Base-by-base conservation (phyloP, 2,888 invertebrate species). In the Choristoneura rosaceana region DNA sequence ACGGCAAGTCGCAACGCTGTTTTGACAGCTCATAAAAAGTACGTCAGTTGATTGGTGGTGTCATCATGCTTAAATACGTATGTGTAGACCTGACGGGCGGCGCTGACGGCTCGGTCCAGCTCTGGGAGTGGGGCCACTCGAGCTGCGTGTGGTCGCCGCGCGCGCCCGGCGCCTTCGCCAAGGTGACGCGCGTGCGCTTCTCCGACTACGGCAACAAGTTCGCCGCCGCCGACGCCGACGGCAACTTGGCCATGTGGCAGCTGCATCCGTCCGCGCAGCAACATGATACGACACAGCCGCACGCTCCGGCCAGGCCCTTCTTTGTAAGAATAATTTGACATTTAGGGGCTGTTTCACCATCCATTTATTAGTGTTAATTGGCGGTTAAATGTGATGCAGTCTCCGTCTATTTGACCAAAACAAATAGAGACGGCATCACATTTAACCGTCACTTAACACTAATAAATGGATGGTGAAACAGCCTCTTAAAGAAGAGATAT, bases 91-190 rank as follows among this genome's bases (percentile, higher is more conserved):
- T 99, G 80, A 98, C 98, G 59, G 99, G 99, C 70, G 97, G 98
- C 12, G 98, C 98, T 86, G 99, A 99, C 93, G 99, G 99, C 9
- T 98, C 99, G 0, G 99, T 99, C 0, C 97, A 98, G 79, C 95
- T 99, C 76, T 99, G 99, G 99, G 99, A 99, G 93, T 99, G 99
- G 99, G 98, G 98, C 8, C 99, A 99, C 90, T 96, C 96, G 65
- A 97, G 97, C 75, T 97, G 98, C 55, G 97, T 99, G 14, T 97
- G 98, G 83, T 96, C 97, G 33, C 98, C 99, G 0, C 95, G 99
- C 52, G 97, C 98, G n/a, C 96, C 98, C 0, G 99, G 99, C 45
- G 98, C 99, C 5, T 99, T 98, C 90, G 98, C 98, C 45, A 98
- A 98, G 93, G 99, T 99, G 73, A 99, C 99, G 2, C 96, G 98